Evolutionary conservation across 2,797 vertebrate genomes (phyloP), one percentile per base, ranked within the genome.

Genomic region (Petrocephalus sullivani): DNA sequence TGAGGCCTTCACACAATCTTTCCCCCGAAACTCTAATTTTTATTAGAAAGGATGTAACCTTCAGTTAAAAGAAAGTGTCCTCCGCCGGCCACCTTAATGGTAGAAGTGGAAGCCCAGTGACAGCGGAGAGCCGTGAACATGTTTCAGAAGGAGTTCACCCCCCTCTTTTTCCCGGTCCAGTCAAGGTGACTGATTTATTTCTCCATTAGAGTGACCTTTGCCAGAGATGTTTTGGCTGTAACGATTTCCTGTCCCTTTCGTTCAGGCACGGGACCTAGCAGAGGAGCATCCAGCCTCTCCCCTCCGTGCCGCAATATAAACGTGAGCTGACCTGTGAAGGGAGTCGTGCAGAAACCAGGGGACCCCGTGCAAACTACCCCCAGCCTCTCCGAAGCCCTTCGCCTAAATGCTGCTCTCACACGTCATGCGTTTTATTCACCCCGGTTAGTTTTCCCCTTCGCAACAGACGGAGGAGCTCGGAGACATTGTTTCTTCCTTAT

Each of bases 181-280:
- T 96, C 94, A 95, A 96, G 94, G 95, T 97, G 97, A 97, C 97
- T 97, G 96, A 97, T 97, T 97, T 95, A 92, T 97, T 98, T 97
- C 96, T 92, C 92, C 94, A 96, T 97, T 97, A 96, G 95, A 96
- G 95, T 96, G 97, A 98, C 97, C 97, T 98, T 97, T 96, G 95
- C 95, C 94, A 93, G 94, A 96, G 95, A 95, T 96, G 95, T 96
- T 98, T 96, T 96, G 95, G 95, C 92, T 95, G 91, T 96, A 98
- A 98, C 95, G 97, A 98, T 98, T 98, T 98, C 95, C 97, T 98
- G 97, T 98, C 97, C 93, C 93, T 95, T 96, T 95, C 93, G 93
- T 92, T 98, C 95, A 94, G 93, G 93, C 90, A 93, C 94, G 92
- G 95, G 94, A 96, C 93, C 91, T 90, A 90, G 93, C 87, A 90